Evolutionary conservation across 1,140 invertebrate genomes (phyloP), one percentile per base, ranked within the genome.

Genomic region (Diachasmimorpha longicaudata): DNA sequence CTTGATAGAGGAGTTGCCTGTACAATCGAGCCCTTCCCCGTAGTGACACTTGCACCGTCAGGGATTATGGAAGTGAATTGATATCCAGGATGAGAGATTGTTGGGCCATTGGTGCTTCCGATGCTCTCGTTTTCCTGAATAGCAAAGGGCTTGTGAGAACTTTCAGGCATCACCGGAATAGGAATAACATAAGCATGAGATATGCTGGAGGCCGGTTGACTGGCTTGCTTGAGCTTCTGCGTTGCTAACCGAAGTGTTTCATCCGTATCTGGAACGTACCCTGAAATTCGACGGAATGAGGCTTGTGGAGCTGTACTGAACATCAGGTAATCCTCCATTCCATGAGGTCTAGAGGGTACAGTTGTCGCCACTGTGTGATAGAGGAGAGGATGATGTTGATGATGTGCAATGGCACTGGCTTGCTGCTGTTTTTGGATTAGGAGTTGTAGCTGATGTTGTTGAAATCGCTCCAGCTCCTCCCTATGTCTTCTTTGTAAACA

Each of bases 391-490:
- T 88, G 87, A 72, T 87, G 84, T 73, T 87, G 86, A 81, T 89
- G 86, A 37, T 88, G 87, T 75, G 88, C 86, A 36, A 88, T 77
- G 6, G 83, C 84, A 71, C 84, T 88, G 44, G 88, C 85, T 82
- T 88, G 87, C 31, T 89, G 87, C 52, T 89, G 87, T 44, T 88
- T 88, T 31, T 88, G 86, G 74, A 88, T 87, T 21, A 88, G 75
- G 68, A 88, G 76, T 37, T 89, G 86, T n/a, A 88, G 74, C 58
- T 89, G 87, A 71, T 89, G 87, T 52, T 89, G 87, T 55, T 89
- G 88, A 67, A 90, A 90, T 52, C 84, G 83, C 76, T 87, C 87
- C 10, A 89, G 79, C 71, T 90, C 89, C 67, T 89, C 85, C 67
- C 87, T 82, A 67, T 90, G 89, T 77, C 86, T 86, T 75, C 79